phyloP scores from a whole-genome alignment of 2,888 invertebrate species.

The Diaprepes abbreviatus region DNA sequence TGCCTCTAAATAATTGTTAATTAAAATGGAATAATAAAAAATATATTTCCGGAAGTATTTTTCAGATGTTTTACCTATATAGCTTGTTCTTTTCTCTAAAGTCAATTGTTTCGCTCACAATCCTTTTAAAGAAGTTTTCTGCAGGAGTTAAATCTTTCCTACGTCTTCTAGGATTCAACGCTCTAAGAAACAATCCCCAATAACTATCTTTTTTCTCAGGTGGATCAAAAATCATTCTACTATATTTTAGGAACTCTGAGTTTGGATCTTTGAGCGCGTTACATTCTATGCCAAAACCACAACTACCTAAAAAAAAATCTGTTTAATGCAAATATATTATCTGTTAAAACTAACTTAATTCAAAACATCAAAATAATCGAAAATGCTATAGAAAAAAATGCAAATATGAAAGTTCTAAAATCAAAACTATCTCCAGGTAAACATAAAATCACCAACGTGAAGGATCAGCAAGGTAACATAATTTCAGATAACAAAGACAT shows the following conservation, averaged over 20 bases:
- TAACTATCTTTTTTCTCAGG: conserved; percentile 10
- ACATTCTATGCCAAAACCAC: conserved; percentile 73
- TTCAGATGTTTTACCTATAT: conserved; percentile 27
- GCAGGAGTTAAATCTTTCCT: not conserved
- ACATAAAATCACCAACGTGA: no score
- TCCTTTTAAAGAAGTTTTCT: conserved; percentile 66
- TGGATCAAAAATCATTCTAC: conserved; percentile 32
- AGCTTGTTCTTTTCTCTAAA: conserved; percentile 67
- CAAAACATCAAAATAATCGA: no score
- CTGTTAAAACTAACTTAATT: no score
- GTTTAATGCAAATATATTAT: no score
- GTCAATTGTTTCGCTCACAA: conserved; percentile 66
- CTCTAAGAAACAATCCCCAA: conserved; percentile 2
- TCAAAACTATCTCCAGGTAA: no score
- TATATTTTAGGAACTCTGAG: conserved; percentile 64
- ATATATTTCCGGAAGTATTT: no score
- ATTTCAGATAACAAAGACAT: no score
- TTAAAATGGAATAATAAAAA: no score
- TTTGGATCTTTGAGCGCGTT: conserved; percentile 70
- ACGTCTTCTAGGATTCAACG: not conserved
- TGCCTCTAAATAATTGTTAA: no score
- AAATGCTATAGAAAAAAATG: no score
- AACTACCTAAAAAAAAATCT: conserved; percentile 33
- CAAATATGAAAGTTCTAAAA: no score
- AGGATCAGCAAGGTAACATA: no score